Evolutionary conservation across 2,888 invertebrate species (phyloP), one percentile per base, ranked within the genome.

Genomic region (Hipparchia sbordonii): DNA sequence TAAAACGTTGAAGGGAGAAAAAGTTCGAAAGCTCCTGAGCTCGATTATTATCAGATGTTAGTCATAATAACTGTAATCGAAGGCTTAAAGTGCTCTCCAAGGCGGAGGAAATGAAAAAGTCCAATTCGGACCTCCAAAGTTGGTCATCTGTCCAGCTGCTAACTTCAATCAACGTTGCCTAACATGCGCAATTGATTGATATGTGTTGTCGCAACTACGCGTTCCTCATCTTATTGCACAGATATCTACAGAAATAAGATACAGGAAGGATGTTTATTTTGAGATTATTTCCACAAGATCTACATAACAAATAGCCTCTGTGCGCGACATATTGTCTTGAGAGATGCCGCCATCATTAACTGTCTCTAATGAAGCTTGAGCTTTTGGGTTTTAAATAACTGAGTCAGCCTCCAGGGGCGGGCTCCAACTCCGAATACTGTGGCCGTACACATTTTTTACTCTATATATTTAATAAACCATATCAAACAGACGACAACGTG

Each of bases 291-390:
- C 61, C 71, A 74, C 56, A 71, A 67, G 69, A 74, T 67, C 79
- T 81, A 81, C 79, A 79, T 82, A 85, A 84, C 78, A 81, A 82
- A 84, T 81, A 84, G 84, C 87, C 86, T 87, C 84, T 87, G 85
- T 80, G 79, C 79, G 75, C 76, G 82, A 80, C 85, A 86, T 81
- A 87, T 86, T 88, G 87, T 89, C 82, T 84, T 84, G 79, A 80
- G 82, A 87, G 83, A 80, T 81, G 88, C 88, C 89, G 90, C 89
- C 91, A 87, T 93, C 92, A 93, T 94, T 94, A 94, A 91, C 84
- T 88, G 85, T 84, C 80, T 89, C 92, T 94, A 94, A 94, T 94
- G 94, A 93, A 89, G 88, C 94, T 89, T 92, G 88, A 89, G 84
- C 86, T 89, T 89, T 89, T 87, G 85, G 82, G 91, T 90, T 92